Conservation (phyloP, 2,113 vertebrate species). For the Muntiacus muntjak region DNA sequence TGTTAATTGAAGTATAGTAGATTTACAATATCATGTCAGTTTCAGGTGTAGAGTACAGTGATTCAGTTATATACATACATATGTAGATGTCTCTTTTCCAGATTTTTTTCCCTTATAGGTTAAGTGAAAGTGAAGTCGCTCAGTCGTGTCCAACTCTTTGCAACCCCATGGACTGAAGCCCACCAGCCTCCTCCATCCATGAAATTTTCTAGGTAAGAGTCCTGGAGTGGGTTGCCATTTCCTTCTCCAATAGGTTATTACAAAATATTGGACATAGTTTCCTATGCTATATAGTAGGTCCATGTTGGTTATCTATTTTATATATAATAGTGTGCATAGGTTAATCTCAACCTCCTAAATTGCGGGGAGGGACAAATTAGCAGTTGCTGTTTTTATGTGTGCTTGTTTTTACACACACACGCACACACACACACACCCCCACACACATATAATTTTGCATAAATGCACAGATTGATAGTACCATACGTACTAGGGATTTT, state of each 20-base stretch:
- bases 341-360: not conserved
- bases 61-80: not conserved
- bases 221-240: not conserved
- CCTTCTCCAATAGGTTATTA: not conserved
- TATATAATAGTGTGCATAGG: not conserved
- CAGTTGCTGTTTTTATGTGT: not conserved
- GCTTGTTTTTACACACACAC: not conserved
- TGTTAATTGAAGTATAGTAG: not conserved
- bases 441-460: not conserved
- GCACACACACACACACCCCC: not conserved
- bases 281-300: not conserved
- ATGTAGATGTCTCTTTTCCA: not conserved
- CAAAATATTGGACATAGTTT: not conserved
- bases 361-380: not conserved
- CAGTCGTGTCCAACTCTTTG: not conserved
- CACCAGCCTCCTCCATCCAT: not conserved
- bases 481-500: not conserved
- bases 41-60: not conserved
- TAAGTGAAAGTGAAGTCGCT: not conserved
- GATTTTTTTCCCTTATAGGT: not conserved
- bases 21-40: not conserved
- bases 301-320: not conserved
- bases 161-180: not conserved
- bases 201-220: not conserved
- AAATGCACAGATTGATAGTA: not conserved